Percentiles rank a stretch among this genome's conserved stretches.
These are phyloP conservation scores for Enteromius fasciolatus DNA, from an alignment of 2,797 vertebrate genomes.

Conservation along the genomic window DNA sequence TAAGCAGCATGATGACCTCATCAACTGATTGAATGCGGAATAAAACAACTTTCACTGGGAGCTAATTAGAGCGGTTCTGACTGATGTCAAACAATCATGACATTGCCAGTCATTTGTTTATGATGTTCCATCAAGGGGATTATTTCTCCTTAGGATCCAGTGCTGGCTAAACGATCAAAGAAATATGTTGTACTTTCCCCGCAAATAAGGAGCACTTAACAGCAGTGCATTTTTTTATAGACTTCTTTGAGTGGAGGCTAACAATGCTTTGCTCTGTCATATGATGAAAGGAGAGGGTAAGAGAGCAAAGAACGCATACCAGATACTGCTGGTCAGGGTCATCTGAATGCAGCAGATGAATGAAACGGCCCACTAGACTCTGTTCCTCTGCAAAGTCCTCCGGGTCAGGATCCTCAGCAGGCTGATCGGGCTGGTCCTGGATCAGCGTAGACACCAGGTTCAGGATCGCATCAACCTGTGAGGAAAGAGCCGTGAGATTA, in stretches of 20 bases:
- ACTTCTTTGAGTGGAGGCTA: not conserved
- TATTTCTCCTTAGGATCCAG: not conserved
- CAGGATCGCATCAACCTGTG: constrained; percentile 94
- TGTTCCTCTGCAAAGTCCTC: constrained; percentile 98
- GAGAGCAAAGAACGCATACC: constrained; percentile 67
- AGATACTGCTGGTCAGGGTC: constrained; percentile 97
- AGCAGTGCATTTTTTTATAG: constrained; percentile 22
- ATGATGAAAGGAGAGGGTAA: constrained; percentile 18
- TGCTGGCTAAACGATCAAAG: constrained; percentile 26
- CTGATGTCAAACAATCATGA: constrained; percentile 29
- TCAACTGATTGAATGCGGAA: constrained; percentile 15
- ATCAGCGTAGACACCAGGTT: constrained; percentile 93
- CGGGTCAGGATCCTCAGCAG: constrained; percentile 93
- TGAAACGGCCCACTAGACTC: constrained; percentile 96
- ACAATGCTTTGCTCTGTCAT: constrained; percentile 16
- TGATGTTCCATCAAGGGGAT: constrained; percentile 27
- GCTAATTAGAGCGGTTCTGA: constrained; percentile 37
- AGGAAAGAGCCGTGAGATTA: constrained; percentile 7
- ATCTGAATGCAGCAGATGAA: constrained; percentile 92
- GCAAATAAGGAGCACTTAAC: constrained; percentile 21
- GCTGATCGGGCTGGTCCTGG: constrained; percentile 97
- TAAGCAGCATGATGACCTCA: constrained; percentile 37
- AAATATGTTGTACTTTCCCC: not conserved
- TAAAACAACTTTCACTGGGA: constrained; percentile 39
- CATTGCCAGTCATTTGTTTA: constrained; percentile 31